A percentile compares a stretch with the other conserved stretches of the same genome.
Evolutionary conservation across 2,797 vertebrate species (phyloP).

Genomic region (Monodelphis domestica): DNA sequence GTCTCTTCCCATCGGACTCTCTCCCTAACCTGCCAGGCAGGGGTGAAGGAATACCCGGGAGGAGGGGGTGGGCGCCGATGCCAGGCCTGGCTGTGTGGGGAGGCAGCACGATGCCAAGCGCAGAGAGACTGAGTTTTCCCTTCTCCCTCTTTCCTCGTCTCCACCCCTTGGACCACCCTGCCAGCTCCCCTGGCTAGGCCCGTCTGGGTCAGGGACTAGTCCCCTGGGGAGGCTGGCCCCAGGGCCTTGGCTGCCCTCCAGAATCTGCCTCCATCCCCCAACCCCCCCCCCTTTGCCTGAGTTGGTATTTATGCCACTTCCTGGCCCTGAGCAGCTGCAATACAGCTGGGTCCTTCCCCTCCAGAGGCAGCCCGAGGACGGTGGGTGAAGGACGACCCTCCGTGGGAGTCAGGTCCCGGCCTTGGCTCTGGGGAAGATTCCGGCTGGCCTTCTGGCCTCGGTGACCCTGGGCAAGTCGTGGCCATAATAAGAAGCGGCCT

Average conservation of each 20-base stretch:
- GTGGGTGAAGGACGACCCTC: neutral
- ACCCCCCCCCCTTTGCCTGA: neutral
- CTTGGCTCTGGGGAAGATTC: too few relatives aligned
- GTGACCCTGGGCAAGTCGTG: neutral
- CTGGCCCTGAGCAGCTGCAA: neutral
- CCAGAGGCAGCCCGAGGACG: neutral
- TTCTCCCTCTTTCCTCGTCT: too few relatives aligned
- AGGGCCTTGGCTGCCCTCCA: neutral
- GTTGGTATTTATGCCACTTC: neutral
- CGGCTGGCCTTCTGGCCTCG: too few relatives aligned
- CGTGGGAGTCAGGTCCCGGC: accelerated
- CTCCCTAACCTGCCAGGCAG: neutral
- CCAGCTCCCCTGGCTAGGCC: neutral
- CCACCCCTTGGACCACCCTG: neutral
- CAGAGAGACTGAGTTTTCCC: neutral
- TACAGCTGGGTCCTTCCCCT: neutral
- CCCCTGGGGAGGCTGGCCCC: neutral
- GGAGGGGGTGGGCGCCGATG: neutral
- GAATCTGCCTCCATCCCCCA: too few relatives aligned
- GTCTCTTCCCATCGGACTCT: conserved; percentile 71
- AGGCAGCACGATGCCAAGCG: neutral
- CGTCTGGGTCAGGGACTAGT: neutral
- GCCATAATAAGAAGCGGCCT: neutral
- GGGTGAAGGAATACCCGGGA: neutral
- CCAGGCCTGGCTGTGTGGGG: neutral